Evolutionary conservation across 30 jellyfish, hydroid and myxozoan species (phyloP).

Genomic region (Cassiopea xamachana): DNA sequence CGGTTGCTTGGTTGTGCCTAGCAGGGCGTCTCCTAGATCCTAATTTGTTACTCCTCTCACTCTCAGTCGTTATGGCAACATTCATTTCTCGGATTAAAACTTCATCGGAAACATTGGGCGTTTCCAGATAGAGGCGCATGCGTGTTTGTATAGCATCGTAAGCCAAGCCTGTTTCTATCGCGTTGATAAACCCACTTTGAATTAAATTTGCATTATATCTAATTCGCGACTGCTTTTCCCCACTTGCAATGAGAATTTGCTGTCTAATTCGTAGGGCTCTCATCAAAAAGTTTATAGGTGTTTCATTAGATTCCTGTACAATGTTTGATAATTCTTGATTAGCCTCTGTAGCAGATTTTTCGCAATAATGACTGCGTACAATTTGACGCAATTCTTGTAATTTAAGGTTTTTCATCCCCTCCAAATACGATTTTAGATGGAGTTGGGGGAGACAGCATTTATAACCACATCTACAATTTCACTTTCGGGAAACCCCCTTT

Average conservation of each 20-base stretch:
- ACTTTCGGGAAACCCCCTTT: slow-evolving; percentile 44
- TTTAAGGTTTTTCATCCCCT: slow-evolving; percentile 36
- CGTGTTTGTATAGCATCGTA: slow-evolving; percentile 52
- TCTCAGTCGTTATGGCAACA: slow-evolving; percentile 43
- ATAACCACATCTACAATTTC: slow-evolving; percentile 50
- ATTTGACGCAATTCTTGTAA: slow-evolving; percentile 35
- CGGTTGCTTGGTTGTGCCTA: slow-evolving; percentile 16
- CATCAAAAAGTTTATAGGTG: slow-evolving; percentile 41
- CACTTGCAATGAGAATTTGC: slow-evolving; percentile 35
- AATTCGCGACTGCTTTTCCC: slow-evolving; percentile 33
- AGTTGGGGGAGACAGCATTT: slow-evolving; percentile 40
- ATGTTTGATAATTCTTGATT: slow-evolving; percentile 37
- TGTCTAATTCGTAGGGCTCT: slow-evolving; percentile 19
- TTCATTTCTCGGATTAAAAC: slow-evolving; percentile 37
- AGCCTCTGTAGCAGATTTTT: slow-evolving; percentile 51
- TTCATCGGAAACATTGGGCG: slow-evolving; percentile 37
- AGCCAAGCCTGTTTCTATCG: slow-evolving; percentile 49
- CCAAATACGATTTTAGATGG: slow-evolving; percentile 59
- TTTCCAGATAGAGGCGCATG: slow-evolving; percentile 48
- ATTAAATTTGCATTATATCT: slow-evolving; percentile 23
- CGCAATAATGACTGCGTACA: slow-evolving; percentile 53
- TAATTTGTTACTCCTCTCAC: slow-evolving; percentile 28
- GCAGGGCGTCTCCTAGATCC: slow-evolving; percentile 4
- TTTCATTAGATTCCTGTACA: slow-evolving; percentile 50
- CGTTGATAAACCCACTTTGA: slow-evolving; percentile 33